These are phyloP conservation scores for Homalodisca vitripennis DNA, from an alignment of 1,140 invertebrate species.

Conservation along the genomic window DNA sequence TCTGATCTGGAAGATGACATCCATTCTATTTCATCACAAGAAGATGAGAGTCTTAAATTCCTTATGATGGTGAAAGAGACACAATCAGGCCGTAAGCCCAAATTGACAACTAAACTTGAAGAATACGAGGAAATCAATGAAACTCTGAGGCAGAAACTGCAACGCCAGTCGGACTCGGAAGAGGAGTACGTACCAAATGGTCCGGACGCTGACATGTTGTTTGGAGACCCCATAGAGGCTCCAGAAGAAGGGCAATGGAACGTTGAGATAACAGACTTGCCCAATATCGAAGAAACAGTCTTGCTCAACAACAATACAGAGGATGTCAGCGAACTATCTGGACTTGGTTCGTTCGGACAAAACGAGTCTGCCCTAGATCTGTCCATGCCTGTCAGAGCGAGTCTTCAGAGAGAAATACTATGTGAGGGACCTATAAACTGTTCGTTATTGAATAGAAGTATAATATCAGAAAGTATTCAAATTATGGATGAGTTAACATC, in stretches of 20 bases:
- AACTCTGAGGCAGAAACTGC: neutral
- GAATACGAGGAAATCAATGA: constrained; percentile 15
- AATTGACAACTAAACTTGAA: neutral
- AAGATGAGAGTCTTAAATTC: neutral
- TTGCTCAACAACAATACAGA: neutral
- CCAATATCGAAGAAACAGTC: neutral
- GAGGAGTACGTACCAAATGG: neutral
- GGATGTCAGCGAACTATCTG: neutral
- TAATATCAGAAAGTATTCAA: constrained; percentile 17
- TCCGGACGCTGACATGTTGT: neutral
- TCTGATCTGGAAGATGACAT: neutral
- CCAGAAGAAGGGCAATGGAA: neutral
- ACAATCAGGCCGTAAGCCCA: neutral
- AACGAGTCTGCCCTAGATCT: neutral
- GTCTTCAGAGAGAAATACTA: neutral
- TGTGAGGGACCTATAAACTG: neutral
- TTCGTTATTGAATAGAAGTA: neutral
- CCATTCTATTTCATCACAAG: neutral
- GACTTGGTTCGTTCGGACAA: neutral
- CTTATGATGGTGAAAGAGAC: neutral
- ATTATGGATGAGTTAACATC: constrained; percentile 15
- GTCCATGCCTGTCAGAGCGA: neutral
- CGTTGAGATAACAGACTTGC: neutral
- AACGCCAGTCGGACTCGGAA: neutral
- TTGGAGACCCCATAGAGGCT: neutral